Conservation (phyloP, 2,113 vertebrate genomes). For the Prietella phreatophila region DNA sequence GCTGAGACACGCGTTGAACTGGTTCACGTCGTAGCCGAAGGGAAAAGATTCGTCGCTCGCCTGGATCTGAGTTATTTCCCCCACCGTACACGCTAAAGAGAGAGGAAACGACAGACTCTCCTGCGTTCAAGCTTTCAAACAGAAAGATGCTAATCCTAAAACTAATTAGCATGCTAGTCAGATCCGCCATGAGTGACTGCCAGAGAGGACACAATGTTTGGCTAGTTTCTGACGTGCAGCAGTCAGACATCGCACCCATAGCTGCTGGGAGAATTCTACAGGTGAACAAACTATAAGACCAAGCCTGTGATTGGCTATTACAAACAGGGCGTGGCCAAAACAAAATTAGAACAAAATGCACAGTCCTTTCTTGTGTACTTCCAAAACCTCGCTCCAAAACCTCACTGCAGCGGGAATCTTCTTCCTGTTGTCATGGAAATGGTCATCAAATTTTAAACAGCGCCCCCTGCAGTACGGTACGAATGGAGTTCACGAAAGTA, state of each 20-base stretch:
- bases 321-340: neutral
- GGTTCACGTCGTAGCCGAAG: slow-evolving; percentile 59
- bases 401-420: neutral
- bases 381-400: neutral
- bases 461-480: neutral
- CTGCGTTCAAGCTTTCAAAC: neutral
- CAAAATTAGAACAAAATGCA: no score
- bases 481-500: neutral
- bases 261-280: neutral
- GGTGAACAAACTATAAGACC: neutral
- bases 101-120: neutral
- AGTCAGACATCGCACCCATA: no score
- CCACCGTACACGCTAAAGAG: slow-evolving; percentile 56
- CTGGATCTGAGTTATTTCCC: slow-evolving; percentile 59
- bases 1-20: slow-evolving; percentile 70
- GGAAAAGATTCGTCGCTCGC: slow-evolving; percentile 63
- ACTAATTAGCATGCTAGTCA: neutral
- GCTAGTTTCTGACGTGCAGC: neutral
- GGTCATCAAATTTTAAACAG: neutral
- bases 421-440: neutral
- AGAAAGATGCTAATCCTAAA: neutral
- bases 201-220: no score
- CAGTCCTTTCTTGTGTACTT: neutral
- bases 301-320: neutral
- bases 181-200: neutral